Conservation (phyloP, 2,888 invertebrate genomes). For the Resseliella maxima region DNA sequence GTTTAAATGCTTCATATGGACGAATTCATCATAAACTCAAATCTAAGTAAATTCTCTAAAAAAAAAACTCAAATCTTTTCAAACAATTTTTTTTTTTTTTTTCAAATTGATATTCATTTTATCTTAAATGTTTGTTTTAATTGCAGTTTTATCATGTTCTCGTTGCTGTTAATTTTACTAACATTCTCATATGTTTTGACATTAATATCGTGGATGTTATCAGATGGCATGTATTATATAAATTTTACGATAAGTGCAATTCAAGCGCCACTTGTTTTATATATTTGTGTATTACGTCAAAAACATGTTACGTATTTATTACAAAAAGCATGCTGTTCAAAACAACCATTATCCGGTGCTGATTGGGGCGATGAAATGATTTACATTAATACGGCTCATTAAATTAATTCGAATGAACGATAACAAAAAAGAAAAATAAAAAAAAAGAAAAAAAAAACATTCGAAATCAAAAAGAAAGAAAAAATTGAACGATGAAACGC, state of each 20-base stretch:
- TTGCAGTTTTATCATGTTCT: conserved; percentile 80
- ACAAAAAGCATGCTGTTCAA: conserved; percentile 83
- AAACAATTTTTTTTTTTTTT: background rate
- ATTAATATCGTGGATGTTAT: conserved; percentile 79
- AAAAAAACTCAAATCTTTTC: conserved; percentile 56
- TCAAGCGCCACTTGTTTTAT: conserved; percentile 79
- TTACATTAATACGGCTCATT: conserved; percentile 75
- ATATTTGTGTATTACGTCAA: conserved; percentile 82
- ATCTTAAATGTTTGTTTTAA: conserved; percentile 55
- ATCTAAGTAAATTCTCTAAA: conserved; percentile 79
- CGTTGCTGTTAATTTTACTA: conserved; percentile 80
- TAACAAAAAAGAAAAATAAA: background rate
- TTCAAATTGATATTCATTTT: background rate
- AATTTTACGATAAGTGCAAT: conserved; percentile 82
- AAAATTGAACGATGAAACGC: too few relatives aligned
- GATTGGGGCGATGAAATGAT: conserved; percentile 93
- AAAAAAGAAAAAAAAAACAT: background rate
- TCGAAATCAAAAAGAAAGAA: background rate
- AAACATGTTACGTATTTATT: conserved; percentile 82
- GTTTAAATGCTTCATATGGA: conserved; percentile 83
- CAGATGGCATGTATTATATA: conserved; percentile 78
- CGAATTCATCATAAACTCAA: conserved; percentile 87
- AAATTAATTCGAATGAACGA: background rate
- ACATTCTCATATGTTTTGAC: conserved; percentile 81
- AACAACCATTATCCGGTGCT: conserved; percentile 77